phyloP scores from a whole-genome alignment of 2,888 invertebrate genomes.

The Entomobrya proxima region DNA sequence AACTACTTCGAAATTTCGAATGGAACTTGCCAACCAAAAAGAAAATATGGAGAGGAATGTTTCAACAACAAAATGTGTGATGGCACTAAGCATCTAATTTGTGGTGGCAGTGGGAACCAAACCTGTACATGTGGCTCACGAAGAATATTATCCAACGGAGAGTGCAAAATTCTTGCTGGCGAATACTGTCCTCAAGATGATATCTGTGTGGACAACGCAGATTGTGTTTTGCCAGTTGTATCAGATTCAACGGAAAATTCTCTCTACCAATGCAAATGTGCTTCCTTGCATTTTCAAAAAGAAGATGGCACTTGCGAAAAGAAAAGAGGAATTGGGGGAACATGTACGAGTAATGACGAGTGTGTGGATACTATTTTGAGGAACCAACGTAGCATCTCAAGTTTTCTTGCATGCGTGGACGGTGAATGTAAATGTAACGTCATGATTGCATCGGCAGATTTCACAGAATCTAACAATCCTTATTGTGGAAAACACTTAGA shows the following conservation, averaged over 20 bases:
- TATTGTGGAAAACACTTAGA: neutral
- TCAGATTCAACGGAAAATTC: too few relatives aligned
- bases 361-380: neutral
- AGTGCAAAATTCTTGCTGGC: neutral
- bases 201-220: neutral
- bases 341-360: neutral
- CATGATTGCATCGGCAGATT: neutral
- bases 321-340: neutral
- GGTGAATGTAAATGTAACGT: neutral
- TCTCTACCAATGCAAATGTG: neutral
- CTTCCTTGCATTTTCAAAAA: neutral
- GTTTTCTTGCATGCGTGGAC: neutral
- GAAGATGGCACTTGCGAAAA: neutral
- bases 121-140: neutral
- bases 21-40: conserved; percentile 9
- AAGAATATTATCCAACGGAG: neutral
- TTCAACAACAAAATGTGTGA: conserved; percentile 12
- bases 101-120: neutral
- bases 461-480: too few relatives aligned
- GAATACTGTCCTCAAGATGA: neutral
- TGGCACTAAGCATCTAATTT: neutral
- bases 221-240: neutral
- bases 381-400: neutral
- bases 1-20: conserved; percentile 2
- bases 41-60: neutral